Evolutionary conservation across 2,888 invertebrate species (phyloP).

Genomic region (Drosophila fungiperda): DNA sequence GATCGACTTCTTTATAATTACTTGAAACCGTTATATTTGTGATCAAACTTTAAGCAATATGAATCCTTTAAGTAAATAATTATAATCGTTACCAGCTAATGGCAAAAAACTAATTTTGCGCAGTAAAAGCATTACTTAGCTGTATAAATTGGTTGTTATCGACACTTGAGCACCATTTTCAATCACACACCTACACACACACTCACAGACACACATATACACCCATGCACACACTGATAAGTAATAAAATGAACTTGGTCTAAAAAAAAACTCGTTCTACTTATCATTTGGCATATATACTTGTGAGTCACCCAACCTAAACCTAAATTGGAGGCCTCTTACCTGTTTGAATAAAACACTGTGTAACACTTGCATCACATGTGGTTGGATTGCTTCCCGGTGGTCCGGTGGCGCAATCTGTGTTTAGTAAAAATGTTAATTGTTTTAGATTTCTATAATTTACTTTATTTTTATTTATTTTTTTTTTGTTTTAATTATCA

Average conservation of each 20-base stretch:
- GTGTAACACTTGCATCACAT: not conserved
- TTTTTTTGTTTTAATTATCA: not conserved
- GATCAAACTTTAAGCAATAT: not conserved
- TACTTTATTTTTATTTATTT: not conserved
- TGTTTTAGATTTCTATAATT: not conserved
- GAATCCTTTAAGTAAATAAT: not conserved
- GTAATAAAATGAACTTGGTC: slow-evolving; percentile 1
- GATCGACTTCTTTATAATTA: not conserved
- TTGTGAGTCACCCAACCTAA: slow-evolving; percentile 28
- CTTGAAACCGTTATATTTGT: not conserved
- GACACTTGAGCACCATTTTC: not conserved
- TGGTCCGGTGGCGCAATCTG: not conserved
- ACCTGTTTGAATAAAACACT: slow-evolving; percentile 43
- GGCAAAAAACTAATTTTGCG: slow-evolving; percentile 1
- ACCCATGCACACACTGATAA: slow-evolving; percentile 8
- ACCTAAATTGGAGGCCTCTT: slow-evolving; percentile 5
- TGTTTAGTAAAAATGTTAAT: not conserved
- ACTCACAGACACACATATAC: not conserved
- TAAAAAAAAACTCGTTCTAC: slow-evolving; percentile 9
- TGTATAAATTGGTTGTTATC: not conserved
- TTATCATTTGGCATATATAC: slow-evolving; percentile 14
- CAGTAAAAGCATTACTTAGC: not conserved
- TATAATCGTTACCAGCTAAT: not conserved
- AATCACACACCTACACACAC: not conserved
- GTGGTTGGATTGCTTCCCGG: accelerated